phyloP scores from a whole-genome alignment of 2,797 vertebrate genomes.

The Parotocinclus haroldoi region DNA sequence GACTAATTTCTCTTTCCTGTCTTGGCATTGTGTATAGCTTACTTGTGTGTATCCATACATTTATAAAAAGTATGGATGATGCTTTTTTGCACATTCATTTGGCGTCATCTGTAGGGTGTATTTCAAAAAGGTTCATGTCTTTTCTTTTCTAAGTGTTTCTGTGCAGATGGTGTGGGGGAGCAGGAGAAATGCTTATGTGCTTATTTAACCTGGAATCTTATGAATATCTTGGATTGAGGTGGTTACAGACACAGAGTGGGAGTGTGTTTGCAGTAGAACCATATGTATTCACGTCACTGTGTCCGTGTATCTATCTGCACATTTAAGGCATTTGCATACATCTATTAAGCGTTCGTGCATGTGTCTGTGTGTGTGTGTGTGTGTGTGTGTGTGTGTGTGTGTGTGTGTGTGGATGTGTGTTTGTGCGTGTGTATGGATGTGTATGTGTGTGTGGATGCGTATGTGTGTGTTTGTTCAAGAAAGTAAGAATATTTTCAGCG shows the following conservation, averaged over 20 bases:
- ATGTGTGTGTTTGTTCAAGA: constrained; percentile 18
- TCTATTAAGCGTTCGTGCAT: not conserved
- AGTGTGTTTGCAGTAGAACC: no score
- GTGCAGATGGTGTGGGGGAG: not conserved
- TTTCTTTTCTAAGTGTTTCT: not conserved
- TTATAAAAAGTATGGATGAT: constrained; percentile 9
- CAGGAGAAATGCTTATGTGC: not conserved
- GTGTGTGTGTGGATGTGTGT: constrained; percentile 12
- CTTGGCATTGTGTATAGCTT: not conserved
- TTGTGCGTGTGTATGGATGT: constrained; percentile 12
- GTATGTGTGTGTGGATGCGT: no score
- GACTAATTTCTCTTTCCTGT: constrained; percentile 40
- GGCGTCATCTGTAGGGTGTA: not conserved
- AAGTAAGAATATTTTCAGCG: not conserved
- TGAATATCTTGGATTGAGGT: no score
- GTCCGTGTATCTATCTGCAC: no score
- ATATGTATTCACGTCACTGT: no score
- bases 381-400: constrained; percentile 7
- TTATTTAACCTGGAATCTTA: not conserved
- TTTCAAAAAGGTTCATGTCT: not conserved
- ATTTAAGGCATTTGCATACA: no score
- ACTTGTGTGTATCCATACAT: constrained; percentile 26
- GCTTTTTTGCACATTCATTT: not conserved
- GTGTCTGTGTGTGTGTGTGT: constrained; percentile 11
- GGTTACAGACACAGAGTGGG: no score